Conservation (phyloP, 2,113 vertebrate genomes). For the Myrmecobius fasciatus region DNA sequence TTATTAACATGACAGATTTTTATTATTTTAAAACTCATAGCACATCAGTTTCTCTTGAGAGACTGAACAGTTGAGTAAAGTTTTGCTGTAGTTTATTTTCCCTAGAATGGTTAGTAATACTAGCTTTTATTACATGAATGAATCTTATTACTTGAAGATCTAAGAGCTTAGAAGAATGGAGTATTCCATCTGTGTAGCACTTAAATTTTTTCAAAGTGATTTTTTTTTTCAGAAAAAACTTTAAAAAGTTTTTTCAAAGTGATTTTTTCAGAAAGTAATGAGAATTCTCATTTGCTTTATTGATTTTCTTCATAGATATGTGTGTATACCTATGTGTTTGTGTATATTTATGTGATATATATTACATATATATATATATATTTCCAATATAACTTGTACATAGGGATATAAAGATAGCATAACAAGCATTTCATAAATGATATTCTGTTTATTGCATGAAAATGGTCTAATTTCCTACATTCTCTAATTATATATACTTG, state of each 20-base stretch:
- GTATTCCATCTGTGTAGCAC: background rate
- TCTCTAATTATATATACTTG: background rate
- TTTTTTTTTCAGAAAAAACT: no score
- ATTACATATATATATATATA: no score
- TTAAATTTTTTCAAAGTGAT: background rate
- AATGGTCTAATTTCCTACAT: background rate
- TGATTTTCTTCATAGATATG: background rate
- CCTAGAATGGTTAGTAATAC: background rate
- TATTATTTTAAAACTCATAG: background rate
- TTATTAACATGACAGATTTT: background rate
- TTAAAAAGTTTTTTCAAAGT: no score
- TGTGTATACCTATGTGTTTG: background rate
- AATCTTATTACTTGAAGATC: slow-evolving; percentile 30
- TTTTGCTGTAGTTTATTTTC: slow-evolving; percentile 39
- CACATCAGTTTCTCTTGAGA: background rate
- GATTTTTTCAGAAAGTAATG: background rate
- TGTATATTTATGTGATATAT: background rate
- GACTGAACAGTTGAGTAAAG: slow-evolving; percentile 9
- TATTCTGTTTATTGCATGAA: background rate
- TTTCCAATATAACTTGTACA: background rate
- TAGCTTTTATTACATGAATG: slow-evolving; percentile 13
- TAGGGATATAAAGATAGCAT: background rate
- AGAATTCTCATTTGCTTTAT: background rate
- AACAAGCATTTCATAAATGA: background rate
- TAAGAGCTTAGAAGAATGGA: slow-evolving; percentile 8